Evolutionary conservation across 2,888 invertebrate species (phyloP).

Genomic region (Tanytarsus gracilentus): DNA sequence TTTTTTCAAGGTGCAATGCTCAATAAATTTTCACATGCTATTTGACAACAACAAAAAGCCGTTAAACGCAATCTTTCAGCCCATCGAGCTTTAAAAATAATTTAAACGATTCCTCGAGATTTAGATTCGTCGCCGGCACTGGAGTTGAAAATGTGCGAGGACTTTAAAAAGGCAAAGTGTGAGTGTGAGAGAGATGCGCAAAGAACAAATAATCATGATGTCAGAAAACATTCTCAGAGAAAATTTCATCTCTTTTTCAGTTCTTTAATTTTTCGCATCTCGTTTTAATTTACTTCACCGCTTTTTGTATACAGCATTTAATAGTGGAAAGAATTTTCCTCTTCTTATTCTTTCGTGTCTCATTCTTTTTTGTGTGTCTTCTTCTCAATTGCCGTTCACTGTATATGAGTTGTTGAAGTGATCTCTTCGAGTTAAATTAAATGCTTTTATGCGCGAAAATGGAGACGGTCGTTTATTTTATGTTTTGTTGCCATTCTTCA

Average conservation of each 20-base stretch:
- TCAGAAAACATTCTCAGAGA: conserved; percentile 1
- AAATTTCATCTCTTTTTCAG: not conserved
- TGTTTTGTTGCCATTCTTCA: not conserved
- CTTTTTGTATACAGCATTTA: too few species aligned
- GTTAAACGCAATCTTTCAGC: too few species aligned
- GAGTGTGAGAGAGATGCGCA: not conserved
- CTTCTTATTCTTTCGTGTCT: too few species aligned
- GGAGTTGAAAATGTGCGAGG: not conserved
- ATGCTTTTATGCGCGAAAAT: not conserved
- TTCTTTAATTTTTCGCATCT: conserved; percentile 2
- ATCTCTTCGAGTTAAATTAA: too few species aligned
- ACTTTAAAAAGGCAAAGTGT: not conserved
- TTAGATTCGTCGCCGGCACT: conserved; percentile 14
- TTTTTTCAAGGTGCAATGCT: too few species aligned
- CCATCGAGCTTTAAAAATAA: too few species aligned
- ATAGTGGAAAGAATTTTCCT: too few species aligned
- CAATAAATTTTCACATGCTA: too few species aligned
- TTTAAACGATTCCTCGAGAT: too few species aligned
- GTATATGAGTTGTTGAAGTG: too few species aligned
- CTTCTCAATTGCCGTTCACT: not conserved
- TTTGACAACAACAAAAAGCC: too few species aligned
- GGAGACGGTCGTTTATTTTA: conserved; percentile 15
- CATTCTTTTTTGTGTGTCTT: too few species aligned
- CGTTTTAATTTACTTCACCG: not conserved
- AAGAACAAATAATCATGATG: conserved; percentile 20